Conservation (phyloP, 1,140 invertebrate genomes). For the Pemphigus obesinymphae region DNA sequence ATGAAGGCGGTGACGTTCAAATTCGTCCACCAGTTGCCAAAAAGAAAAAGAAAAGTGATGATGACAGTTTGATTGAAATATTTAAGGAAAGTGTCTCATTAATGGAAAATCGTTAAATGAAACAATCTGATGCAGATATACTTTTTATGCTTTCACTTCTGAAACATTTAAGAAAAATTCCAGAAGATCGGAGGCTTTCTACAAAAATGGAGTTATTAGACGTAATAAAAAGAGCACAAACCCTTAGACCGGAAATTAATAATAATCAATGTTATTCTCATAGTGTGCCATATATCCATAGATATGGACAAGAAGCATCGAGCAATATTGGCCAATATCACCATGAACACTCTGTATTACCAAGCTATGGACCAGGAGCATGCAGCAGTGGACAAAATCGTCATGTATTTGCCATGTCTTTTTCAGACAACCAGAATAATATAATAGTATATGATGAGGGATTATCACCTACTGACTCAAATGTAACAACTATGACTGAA, state of each 20-base stretch:
- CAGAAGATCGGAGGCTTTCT: background rate
- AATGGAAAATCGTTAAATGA: background rate
- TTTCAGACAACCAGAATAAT: background rate
- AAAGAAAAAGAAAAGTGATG: background rate
- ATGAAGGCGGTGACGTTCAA: background rate
- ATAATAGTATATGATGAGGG: background rate
- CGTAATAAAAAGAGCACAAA: background rate
- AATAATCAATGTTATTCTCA: background rate
- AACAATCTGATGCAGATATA: conserved; percentile 2
- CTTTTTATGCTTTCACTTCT: background rate
- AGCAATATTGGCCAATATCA: background rate
- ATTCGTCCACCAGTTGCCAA: background rate
- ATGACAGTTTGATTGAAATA: background rate
- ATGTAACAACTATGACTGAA: background rate
- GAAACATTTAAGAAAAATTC: background rate
- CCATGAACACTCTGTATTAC: background rate
- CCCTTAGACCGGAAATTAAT: background rate
- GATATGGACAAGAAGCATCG: background rate
- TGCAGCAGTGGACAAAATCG: background rate
- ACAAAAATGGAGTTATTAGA: background rate
- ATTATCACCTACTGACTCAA: background rate
- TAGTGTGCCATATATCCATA: background rate
- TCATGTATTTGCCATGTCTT: background rate
- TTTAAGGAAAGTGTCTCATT: too few species aligned
- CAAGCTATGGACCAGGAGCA: background rate